Evolutionary conservation across 2,888 invertebrate species (phyloP).

Genomic region (Lasioglossum leucozonium): DNA sequence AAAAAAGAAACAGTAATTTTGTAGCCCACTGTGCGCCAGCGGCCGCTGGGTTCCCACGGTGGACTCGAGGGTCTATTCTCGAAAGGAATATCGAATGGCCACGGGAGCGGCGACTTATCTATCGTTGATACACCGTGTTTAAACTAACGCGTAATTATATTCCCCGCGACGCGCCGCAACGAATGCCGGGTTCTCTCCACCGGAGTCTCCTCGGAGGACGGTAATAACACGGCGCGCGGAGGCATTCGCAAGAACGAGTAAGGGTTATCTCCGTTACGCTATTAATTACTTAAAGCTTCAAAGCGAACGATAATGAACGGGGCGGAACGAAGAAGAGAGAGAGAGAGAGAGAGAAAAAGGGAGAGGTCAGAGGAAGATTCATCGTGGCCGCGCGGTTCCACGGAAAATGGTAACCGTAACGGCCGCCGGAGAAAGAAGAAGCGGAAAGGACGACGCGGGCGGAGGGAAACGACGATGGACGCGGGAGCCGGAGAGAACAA

Average conservation of each 20-base stretch:
- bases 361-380: slow-evolving; percentile 52
- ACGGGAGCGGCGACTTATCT: background rate
- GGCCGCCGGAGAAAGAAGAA: slow-evolving; percentile 36
- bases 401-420: slow-evolving; percentile 64
- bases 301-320: slow-evolving; percentile 44
- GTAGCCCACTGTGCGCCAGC: background rate
- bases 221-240: slow-evolving; percentile 27
- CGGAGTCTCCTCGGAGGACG: slow-evolving; percentile 14
- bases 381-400: slow-evolving; percentile 40
- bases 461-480: background rate
- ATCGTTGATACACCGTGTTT: slow-evolving; percentile 1
- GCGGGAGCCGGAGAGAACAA: background rate
- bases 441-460: background rate
- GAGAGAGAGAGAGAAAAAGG: slow-evolving; percentile 20
- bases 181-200: background rate
- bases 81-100: background rate
- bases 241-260: slow-evolving; percentile 39
- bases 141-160: slow-evolving; percentile 31
- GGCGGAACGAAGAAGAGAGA: slow-evolving; percentile 6
- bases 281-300: slow-evolving; percentile 54
- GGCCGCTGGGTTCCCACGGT: background rate
- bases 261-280: slow-evolving; percentile 52
- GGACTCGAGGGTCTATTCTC: no score
- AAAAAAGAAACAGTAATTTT: background rate
- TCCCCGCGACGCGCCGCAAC: background rate